These are phyloP conservation scores for Argyresthia goedartella DNA, from an alignment of 2,888 invertebrate genomes.

Conservation along the genomic window DNA sequence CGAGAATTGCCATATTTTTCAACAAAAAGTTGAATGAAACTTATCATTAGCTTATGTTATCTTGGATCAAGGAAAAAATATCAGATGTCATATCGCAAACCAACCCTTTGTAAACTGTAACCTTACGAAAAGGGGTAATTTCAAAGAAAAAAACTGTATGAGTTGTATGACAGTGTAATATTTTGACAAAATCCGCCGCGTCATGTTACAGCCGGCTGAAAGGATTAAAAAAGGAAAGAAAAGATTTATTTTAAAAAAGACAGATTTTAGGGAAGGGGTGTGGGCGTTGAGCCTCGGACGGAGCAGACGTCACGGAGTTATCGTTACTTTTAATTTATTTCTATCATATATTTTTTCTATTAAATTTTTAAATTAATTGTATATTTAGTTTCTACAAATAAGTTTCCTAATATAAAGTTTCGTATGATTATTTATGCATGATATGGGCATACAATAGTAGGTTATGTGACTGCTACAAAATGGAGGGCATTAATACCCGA, in stretches of 20 bases:
- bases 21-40: conserved; percentile 11
- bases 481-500: no score
- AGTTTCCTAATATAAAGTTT: no score
- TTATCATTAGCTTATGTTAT: conserved; percentile 40
- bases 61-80: conserved; percentile 44
- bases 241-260: conserved; percentile 9
- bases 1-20: neutral
- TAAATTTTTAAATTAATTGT: no score
- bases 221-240: conserved; percentile 13
- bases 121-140: conserved; percentile 37
- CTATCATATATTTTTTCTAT: neutral
- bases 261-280: conserved; percentile 14
- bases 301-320: conserved; percentile 3
- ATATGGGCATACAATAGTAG: no score
- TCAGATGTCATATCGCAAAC: conserved; percentile 30
- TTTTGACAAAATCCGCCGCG: conserved; percentile 62
- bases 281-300: neutral
- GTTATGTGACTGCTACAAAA: no score
- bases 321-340: neutral
- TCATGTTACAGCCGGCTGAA: conserved; percentile 45
- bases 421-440: no score
- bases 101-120: conserved; percentile 31
- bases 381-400: no score
- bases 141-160: conserved; percentile 28
- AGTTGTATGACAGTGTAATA: conserved; percentile 41